Evolutionary conservation across 2,888 invertebrate species (phyloP).

Genomic region (Selenia dentaria): DNA sequence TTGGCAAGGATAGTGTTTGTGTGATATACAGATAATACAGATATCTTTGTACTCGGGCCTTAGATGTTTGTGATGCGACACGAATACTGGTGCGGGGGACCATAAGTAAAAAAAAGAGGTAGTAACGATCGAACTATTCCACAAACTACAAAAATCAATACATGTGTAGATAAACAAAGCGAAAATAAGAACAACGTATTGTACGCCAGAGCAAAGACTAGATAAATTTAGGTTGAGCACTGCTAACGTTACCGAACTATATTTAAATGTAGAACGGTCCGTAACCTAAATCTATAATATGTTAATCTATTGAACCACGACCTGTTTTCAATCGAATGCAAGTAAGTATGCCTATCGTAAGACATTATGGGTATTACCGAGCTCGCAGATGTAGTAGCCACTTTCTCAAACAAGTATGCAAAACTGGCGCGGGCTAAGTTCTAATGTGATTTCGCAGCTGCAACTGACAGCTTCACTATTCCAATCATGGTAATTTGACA

Average conservation of each 20-base stretch:
- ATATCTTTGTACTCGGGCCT: too few relatives aligned
- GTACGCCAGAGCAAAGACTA: background rate
- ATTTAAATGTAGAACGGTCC: conserved; percentile 4
- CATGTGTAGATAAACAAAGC: too few relatives aligned
- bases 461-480: conserved; percentile 12
- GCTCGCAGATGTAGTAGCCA: conserved; percentile 16
- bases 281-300: conserved; percentile 11
- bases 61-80: too few relatives aligned
- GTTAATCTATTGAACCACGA: conserved; percentile 4
- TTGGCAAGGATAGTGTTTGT: too few relatives aligned
- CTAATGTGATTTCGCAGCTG: conserved; percentile 21
- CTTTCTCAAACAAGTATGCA: conserved; percentile 35
- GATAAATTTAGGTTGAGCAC: background rate
- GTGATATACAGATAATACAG: too few relatives aligned
- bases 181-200: background rate
- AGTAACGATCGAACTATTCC: too few relatives aligned
- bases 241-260: conserved; percentile 6
- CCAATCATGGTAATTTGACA: conserved; percentile 16
- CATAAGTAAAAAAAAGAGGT: too few relatives aligned
- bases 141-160: too few relatives aligned
- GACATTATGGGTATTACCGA: conserved; percentile 12
- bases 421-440: conserved; percentile 26
- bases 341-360: conserved; percentile 9
- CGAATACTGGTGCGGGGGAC: too few relatives aligned
- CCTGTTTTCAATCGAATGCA: conserved; percentile 11